Evolutionary conservation across 2,888 invertebrate genomes (phyloP).

Genomic region (Elmis aenea): DNA sequence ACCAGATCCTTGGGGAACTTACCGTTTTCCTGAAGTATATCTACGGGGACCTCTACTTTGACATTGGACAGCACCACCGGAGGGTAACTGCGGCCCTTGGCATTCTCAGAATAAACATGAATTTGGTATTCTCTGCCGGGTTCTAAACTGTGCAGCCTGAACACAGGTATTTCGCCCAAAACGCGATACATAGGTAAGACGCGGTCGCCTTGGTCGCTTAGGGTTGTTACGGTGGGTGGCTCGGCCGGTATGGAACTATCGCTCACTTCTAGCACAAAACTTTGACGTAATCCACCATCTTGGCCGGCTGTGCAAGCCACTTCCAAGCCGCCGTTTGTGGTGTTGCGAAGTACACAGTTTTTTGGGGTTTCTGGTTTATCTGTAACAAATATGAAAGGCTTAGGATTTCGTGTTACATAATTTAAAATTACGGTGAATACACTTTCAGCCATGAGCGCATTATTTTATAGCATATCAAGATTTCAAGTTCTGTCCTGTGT

Average conservation of each 20-base stretch:
- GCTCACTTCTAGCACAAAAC: constrained; percentile 75
- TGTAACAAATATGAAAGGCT: constrained; percentile 47
- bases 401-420: too few relatives aligned
- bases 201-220: constrained; percentile 45
- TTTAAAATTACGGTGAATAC: too few relatives aligned
- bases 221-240: constrained; percentile 43
- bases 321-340: constrained; percentile 55
- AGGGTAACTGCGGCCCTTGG: constrained; percentile 69
- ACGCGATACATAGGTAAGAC: constrained; percentile 50
- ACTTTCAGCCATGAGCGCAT: too few relatives aligned
- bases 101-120: constrained; percentile 76
- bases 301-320: constrained; percentile 72
- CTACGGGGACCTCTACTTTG: constrained; percentile 31
- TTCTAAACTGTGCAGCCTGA: constrained; percentile 67
- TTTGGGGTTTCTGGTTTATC: constrained; percentile 72
- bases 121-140: constrained; percentile 75
- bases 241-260: constrained; percentile 52
- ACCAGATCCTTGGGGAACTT: constrained; percentile 32
- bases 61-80: constrained; percentile 69
- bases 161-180: constrained; percentile 64
- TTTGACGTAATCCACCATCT: constrained; percentile 77
- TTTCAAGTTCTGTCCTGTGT: too few relatives aligned
- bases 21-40: constrained; percentile 29
- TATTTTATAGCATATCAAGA: too few relatives aligned
- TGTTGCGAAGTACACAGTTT: constrained; percentile 68